Evolutionary conservation across 1,140 invertebrate species (phyloP).

Genomic region (Drosophila pectinifera): DNA sequence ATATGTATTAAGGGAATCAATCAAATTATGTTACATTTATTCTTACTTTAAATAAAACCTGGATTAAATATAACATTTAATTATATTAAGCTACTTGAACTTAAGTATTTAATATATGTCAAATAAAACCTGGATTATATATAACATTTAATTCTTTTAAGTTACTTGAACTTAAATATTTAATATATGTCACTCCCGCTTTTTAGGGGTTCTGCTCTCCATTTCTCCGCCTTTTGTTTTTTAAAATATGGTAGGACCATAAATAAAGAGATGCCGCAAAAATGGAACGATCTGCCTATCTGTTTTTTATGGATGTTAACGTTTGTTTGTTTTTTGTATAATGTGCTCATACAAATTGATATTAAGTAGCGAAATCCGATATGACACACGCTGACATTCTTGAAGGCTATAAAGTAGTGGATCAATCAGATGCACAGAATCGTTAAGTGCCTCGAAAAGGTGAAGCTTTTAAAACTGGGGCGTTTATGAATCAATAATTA

Average conservation of each 20-base stretch:
- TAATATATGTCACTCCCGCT: constrained; percentile 12
- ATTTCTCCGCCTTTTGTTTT: constrained; percentile 23
- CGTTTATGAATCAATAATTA: background rate
- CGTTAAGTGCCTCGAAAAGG: background rate
- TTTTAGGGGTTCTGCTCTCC: constrained; percentile 11
- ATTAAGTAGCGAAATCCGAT: constrained; percentile 36
- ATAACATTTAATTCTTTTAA: background rate
- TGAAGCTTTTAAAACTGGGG: background rate
- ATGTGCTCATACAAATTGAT: constrained; percentile 30
- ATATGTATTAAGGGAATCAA: background rate
- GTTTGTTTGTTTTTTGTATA: constrained; percentile 8
- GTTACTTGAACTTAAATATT: background rate
- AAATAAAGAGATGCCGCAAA: constrained; percentile 19
- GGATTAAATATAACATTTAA: background rate
- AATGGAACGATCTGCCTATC: constrained; percentile 20
- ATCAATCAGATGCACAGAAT: constrained; percentile 25
- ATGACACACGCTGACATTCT: constrained; percentile 1
- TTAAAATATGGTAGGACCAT: constrained; percentile 7
- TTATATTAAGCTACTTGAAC: background rate
- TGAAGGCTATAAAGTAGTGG: constrained; percentile 1
- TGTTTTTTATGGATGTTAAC: constrained; percentile 21
- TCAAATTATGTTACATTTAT: background rate
- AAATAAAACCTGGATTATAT: background rate
- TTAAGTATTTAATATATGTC: background rate
- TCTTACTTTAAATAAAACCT: background rate